These are phyloP conservation scores for Pseudorasbora parva DNA, from an alignment of 2,113 vertebrate species.

Conservation along the genomic window DNA sequence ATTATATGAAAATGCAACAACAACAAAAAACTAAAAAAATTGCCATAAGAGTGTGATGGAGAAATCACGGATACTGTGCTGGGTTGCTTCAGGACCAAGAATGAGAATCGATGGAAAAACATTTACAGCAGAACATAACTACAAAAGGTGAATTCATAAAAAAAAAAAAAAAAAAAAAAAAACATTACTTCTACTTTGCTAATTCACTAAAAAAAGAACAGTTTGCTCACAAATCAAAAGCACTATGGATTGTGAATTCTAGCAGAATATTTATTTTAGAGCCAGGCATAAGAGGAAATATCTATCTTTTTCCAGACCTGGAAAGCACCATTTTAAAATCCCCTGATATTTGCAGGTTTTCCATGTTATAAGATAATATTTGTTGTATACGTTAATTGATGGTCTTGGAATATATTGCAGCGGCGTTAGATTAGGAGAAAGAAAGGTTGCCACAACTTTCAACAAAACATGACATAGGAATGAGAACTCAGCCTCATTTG, in stretches of 20 bases:
- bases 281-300: background rate
- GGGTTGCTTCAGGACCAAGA: background rate
- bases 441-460: slow-evolving; percentile 83
- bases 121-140: background rate
- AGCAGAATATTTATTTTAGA: background rate
- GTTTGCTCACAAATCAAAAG: background rate
- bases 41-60: background rate
- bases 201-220: background rate
- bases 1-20: background rate
- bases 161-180: background rate
- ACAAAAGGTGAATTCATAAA: background rate
- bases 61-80: background rate
- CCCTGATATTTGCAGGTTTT: background rate
- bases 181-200: background rate
- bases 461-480: slow-evolving; percentile 86
- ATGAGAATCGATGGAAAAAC: background rate
- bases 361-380: background rate
- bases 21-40: no score
- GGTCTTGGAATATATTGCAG: background rate
- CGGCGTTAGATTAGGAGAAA: slow-evolving; percentile 63
- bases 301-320: background rate
- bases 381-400: slow-evolving; percentile 23
- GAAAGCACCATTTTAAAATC: slow-evolving; percentile 2
- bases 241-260: background rate
- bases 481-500: slow-evolving; percentile 90